phyloP scores from a whole-genome alignment of 1,140 invertebrate genomes.

The Argopecten irradians region DNA sequence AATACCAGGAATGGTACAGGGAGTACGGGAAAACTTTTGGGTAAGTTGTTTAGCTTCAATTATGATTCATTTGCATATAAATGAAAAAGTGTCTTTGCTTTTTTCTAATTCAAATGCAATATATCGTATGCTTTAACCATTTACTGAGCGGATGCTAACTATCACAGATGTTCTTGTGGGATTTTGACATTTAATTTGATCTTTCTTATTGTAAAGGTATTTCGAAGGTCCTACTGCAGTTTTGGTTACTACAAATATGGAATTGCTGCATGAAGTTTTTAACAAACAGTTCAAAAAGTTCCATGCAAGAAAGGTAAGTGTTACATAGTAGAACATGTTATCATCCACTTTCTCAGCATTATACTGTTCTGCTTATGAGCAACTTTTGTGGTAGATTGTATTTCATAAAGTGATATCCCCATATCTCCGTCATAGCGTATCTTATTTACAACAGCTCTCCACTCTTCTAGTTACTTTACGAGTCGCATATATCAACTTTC shows the following conservation, averaged over 20 bases:
- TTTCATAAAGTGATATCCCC: too few species aligned
- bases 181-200: neutral
- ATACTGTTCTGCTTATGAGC: too few species aligned
- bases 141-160: neutral
- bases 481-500: too few species aligned
- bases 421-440: too few species aligned
- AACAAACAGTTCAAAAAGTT: constrained; percentile 78
- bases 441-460: too few species aligned
- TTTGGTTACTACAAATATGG: constrained; percentile 75
- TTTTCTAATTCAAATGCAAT: neutral
- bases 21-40: constrained; percentile 77
- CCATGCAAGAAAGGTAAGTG: constrained; percentile 75
- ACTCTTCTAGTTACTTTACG: too few species aligned
- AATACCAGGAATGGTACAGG: constrained; percentile 73
- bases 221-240: constrained; percentile 75
- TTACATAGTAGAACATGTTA: too few species aligned
- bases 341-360: too few species aligned
- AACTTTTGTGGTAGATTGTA: too few species aligned
- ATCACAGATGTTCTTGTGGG: neutral
- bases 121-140: neutral
- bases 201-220: constrained; percentile 60
- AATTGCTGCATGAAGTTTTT: constrained; percentile 76
- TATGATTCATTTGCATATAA: neutral
- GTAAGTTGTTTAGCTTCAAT: constrained; percentile 62
- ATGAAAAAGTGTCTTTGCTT: neutral